phyloP scores from a whole-genome alignment of 1,140 invertebrate genomes.

The Bombus sylvicola region DNA sequence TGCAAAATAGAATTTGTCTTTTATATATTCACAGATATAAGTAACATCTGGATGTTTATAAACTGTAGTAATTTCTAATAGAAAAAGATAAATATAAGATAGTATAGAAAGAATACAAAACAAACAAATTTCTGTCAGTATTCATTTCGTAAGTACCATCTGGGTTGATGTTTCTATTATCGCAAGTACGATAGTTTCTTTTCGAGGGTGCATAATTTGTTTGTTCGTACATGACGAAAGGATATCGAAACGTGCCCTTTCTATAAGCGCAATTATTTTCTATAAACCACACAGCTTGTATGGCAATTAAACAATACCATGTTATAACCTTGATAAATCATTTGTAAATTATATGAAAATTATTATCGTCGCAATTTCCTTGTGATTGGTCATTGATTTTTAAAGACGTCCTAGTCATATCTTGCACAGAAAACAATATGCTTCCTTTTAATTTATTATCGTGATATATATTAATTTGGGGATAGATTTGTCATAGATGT shows the following conservation, averaged over 20 bases:
- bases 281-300: neutral
- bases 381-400: neutral
- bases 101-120: neutral
- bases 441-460: neutral
- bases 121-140: neutral
- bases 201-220: neutral
- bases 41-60: constrained; percentile 70
- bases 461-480: neutral
- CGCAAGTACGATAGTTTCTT: neutral
- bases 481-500: too few relatives aligned
- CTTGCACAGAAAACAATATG: neutral
- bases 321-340: neutral
- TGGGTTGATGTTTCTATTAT: neutral
- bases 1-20: constrained; percentile 87
- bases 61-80: constrained; percentile 48
- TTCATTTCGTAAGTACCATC: constrained; percentile 5
- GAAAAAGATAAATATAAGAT: neutral
- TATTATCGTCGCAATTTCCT: neutral
- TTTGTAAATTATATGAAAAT: neutral
- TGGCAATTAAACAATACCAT: neutral
- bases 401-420: neutral
- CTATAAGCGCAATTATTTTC: neutral
- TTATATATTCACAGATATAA: constrained; percentile 69
- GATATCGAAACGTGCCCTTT: neutral
- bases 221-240: constrained; percentile 20